Conservation (phyloP, 2,113 vertebrate species). For the Brachyhypopomus occidentalis region DNA sequence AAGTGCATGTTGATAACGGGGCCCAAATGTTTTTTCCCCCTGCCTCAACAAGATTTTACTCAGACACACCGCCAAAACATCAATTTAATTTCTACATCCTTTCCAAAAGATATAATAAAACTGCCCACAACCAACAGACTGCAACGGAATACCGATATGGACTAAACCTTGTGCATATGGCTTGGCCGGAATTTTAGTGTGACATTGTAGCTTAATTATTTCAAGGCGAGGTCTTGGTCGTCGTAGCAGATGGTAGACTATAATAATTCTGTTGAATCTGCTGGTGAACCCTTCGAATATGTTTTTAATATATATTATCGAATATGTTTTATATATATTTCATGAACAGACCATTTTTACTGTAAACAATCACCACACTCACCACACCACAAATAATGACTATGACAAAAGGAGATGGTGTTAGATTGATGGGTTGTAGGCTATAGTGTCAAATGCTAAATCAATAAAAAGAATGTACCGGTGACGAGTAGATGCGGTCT, state of each 20-base stretch:
- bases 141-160: background rate
- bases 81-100: conserved; percentile 2
- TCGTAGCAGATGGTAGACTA: background rate
- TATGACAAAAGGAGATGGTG: too few species aligned
- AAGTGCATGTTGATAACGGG: background rate
- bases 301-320: too few species aligned
- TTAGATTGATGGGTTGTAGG: too few species aligned
- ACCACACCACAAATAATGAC: too few species aligned
- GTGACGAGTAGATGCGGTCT: background rate
- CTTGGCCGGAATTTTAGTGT: background rate
- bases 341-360: background rate
- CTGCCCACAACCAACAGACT: background rate
- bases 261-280: background rate
- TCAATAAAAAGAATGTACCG: background rate
- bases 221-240: background rate
- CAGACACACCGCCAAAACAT: background rate
- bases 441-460: background rate
- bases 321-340: background rate
- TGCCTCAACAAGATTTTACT: background rate
- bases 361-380: too few species aligned
- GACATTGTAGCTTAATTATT: background rate
- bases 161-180: background rate
- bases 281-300: background rate
- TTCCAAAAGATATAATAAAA: conserved; percentile 5
- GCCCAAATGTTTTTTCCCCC: background rate